Conservation (phyloP, 1,140 invertebrate species). For the Drosophila nikananu region DNA sequence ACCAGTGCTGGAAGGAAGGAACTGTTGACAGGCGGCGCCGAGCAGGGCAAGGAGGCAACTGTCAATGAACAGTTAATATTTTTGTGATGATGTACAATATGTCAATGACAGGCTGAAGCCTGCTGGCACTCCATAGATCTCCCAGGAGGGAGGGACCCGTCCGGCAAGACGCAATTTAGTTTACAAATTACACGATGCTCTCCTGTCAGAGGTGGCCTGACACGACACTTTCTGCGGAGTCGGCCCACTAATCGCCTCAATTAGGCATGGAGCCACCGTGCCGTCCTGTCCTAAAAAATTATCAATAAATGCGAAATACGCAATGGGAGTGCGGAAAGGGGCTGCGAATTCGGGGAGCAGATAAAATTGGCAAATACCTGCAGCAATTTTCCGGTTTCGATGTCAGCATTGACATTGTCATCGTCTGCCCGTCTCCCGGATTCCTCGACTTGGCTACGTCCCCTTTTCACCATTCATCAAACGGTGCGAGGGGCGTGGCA, state of each 20-base stretch:
- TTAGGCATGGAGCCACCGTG: conserved; percentile 62
- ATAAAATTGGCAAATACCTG: conserved; percentile 77
- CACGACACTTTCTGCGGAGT: conserved; percentile 47
- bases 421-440: conserved; percentile 46
- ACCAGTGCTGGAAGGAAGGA: conserved; percentile 28
- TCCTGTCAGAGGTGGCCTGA: conserved; percentile 68
- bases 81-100: conserved; percentile 76
- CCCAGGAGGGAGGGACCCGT: conserved; percentile 3
- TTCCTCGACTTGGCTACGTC: conserved; percentile 24
- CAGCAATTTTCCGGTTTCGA: conserved; percentile 84
- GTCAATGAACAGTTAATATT: conserved; percentile 80
- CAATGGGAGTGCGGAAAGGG: neutral
- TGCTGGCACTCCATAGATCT: conserved; percentile 16
- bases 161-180: conserved; percentile 59
- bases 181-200: conserved; percentile 66
- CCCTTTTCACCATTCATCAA: conserved; percentile 59
- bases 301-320: conserved; percentile 68
- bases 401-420: conserved; percentile 81
- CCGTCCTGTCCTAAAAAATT: conserved; percentile 57
- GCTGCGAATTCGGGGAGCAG: conserved; percentile 19
- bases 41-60: conserved; percentile 35
- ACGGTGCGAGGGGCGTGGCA: conserved; percentile 29
- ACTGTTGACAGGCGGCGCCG: conserved; percentile 45
- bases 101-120: conserved; percentile 64
- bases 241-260: conserved; percentile 73